Conservation (phyloP, 2,888 invertebrate species). For the Ctenicera cuprea region DNA sequence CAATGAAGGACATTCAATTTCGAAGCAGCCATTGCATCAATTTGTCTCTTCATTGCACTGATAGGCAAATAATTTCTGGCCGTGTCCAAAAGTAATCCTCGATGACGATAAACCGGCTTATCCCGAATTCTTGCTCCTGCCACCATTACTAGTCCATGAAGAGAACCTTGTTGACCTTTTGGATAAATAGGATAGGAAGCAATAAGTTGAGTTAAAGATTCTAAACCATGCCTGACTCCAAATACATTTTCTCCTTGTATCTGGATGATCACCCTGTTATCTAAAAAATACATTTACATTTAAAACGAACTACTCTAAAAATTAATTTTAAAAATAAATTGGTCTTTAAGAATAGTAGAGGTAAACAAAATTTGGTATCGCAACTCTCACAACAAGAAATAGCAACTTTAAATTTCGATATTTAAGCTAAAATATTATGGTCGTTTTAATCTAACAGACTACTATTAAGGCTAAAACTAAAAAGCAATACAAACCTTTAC, state of each 20-base stretch:
- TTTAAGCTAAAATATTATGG: background rate
- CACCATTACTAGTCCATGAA: slow-evolving; percentile 78
- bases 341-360: no score
- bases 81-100: slow-evolving; percentile 93
- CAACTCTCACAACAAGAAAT: no score
- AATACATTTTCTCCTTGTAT: slow-evolving; percentile 79
- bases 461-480: no score
- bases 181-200: slow-evolving; percentile 65
- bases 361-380: no score
- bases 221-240: slow-evolving; percentile 85
- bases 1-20: slow-evolving; percentile 96
- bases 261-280: slow-evolving; percentile 73
- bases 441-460: background rate
- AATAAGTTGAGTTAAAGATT: slow-evolving; percentile 84
- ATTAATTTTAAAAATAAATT: no score
- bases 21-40: slow-evolving; percentile 90
- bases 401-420: no score
- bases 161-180: slow-evolving; percentile 46
- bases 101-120: slow-evolving; percentile 86
- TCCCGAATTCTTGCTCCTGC: slow-evolving; percentile 82
- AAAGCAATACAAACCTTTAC: slow-evolving; percentile 42
- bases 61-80: slow-evolving; percentile 91
- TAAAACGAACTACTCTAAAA: no score
- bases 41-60: slow-evolving; percentile 79
- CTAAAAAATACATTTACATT: slow-evolving; percentile 65